Evolutionary conservation across 2,888 invertebrate genomes (phyloP).

Genomic region (Diplolepis rosae): DNA sequence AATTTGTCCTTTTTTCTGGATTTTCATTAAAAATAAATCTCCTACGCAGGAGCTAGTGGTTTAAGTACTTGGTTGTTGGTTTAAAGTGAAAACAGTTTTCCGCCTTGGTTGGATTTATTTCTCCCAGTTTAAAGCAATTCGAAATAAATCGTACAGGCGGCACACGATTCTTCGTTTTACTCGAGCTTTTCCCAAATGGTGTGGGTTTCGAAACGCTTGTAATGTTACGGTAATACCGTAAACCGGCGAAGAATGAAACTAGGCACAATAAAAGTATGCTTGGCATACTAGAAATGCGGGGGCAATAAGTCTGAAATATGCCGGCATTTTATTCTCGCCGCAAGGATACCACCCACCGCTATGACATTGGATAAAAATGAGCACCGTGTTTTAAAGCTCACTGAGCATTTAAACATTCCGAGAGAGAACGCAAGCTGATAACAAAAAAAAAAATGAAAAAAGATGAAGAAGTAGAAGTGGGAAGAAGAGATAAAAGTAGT

Average conservation of each 20-base stretch:
- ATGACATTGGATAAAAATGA: constrained; percentile 5
- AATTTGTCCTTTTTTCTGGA: no score
- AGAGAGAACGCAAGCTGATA: not conserved
- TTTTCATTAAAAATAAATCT: no score
- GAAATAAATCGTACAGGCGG: constrained; percentile 2
- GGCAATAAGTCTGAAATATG: constrained; percentile 40
- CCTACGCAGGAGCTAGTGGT: no score
- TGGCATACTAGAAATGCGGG: constrained; percentile 9
- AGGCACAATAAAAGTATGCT: constrained; percentile 33
- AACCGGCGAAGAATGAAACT: constrained; percentile 34
- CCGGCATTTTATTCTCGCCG: constrained; percentile 39
- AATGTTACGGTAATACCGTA: constrained; percentile 20
- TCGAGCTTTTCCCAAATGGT: constrained; percentile 4
- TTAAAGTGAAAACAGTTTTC: constrained; percentile 1
- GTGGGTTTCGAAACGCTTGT: constrained; percentile 1
- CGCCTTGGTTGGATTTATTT: constrained; percentile 6
- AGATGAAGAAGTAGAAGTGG: not conserved
- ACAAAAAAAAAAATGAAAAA: not conserved
- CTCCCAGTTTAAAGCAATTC: constrained; percentile 13
- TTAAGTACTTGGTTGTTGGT: not conserved
- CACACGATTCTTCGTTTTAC: constrained; percentile 12
- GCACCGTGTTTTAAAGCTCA: constrained; percentile 4
- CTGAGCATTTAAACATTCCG: constrained; percentile 9
- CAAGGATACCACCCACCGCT: constrained; percentile 34
- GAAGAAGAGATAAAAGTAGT: not conserved